These are phyloP conservation scores for Drosophila cracens DNA, from an alignment of 2,888 invertebrate species.

Conservation along the genomic window DNA sequence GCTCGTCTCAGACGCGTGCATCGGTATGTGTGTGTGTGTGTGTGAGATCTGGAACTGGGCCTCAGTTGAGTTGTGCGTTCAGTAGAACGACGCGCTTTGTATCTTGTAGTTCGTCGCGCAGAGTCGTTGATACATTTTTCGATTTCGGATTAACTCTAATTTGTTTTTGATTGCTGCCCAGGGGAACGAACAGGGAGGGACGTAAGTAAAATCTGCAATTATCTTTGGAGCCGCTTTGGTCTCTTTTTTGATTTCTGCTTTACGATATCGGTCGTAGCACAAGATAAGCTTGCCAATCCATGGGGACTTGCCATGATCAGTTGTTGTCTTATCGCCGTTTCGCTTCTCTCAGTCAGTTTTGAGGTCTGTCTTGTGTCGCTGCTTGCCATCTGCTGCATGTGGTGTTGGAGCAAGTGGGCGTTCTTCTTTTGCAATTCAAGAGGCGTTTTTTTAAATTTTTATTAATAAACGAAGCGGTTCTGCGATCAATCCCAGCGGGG, in stretches of 20 bases:
- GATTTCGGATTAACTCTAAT: constrained; percentile 72
- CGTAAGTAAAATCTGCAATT: constrained; percentile 72
- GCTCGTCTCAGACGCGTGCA: constrained; percentile 57
- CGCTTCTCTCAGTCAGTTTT: constrained; percentile 27
- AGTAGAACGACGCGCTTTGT: constrained; percentile 69
- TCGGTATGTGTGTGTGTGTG: constrained; percentile 28
- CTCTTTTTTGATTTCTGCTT: constrained; percentile 35
- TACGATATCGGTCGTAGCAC: constrained; percentile 14
- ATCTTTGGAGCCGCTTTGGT: constrained; percentile 58
- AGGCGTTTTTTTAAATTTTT: constrained; percentile 44
- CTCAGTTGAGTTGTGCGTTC: constrained; percentile 50
- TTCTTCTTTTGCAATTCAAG: constrained; percentile 61
- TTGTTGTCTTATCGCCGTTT: constrained; percentile 31
- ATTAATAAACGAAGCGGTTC: constrained; percentile 51
- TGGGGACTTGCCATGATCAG: constrained; percentile 26
- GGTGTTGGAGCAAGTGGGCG: constrained; percentile 58
- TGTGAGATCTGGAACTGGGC: constrained; percentile 35
- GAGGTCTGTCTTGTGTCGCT: constrained; percentile 23
- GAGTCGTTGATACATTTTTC: constrained; percentile 27
- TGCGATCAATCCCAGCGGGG: constrained; percentile 30
- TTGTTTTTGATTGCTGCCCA: constrained; percentile 68
- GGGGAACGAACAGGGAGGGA: constrained; percentile 29
- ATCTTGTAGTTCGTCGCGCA: constrained; percentile 68
- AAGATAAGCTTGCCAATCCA: constrained; percentile 39
- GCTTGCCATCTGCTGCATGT: constrained; percentile 36